Base-by-base conservation (phyloP, 2,113 vertebrate genomes). In the Ondatra zibethicus region DNA sequence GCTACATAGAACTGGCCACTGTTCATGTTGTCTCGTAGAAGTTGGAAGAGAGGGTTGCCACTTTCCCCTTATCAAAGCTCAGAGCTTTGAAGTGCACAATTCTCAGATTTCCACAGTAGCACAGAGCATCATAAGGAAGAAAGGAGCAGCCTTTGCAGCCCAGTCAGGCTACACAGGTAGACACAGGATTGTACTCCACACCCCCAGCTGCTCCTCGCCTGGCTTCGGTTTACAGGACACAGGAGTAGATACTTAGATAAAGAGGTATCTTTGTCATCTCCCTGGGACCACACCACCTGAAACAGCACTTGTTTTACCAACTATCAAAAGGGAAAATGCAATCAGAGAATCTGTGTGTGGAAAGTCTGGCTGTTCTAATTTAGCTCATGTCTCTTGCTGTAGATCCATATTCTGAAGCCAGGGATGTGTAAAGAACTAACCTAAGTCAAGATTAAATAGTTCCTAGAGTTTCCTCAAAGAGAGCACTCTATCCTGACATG, bases 51-150 rank as follows among this genome's bases (percentile, higher is more conserved):
- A 84, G 39, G 39, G 55, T 75, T 58, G 25, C 36, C 29, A 55
- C 61, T 14, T 31, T 92, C 72, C 93, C 52, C 14, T 87, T 36
- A 75, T 72, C 68, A 61, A 72, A 94, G 75, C 21, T 88, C 73
- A 80, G 58, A 89, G 93, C 94, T 93, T 73, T 92, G 86, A 96
- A 94, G 80, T 85, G n/a, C 17, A 68, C 58, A 76, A 63, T 86
- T 12, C 63, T 75, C 73, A 61, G 50, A 90, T 96, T 95, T 96
- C 82, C 87, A 78, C 29, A 80, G 68, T 19, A 88, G 84, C 45
- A 36, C 25, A 94, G 77, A 82, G 42, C n/a, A 42, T 65, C 27
- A 25, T 13, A 87, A 81, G 65, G 42, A 92, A 95, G 93, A 96
- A 91, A 88, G 47, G 39, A 88, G 36, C 42, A 81, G n/a, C 88